These are phyloP conservation scores for Mustela lutreola DNA, from an alignment of 2,113 vertebrate species.

Conservation along the genomic window DNA sequence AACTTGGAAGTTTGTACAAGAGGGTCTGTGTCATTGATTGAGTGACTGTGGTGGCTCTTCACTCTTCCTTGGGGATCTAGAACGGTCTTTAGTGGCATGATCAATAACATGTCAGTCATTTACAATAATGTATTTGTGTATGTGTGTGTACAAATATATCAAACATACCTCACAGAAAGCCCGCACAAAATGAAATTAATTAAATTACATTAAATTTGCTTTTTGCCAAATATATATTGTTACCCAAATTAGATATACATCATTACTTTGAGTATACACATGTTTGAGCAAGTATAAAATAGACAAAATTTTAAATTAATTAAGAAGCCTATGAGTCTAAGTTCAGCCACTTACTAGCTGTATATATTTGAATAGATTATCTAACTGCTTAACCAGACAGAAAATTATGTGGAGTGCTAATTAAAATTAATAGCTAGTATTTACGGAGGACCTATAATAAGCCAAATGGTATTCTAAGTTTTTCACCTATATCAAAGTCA, in stretches of 20 bases:
- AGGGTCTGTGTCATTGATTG: not conserved
- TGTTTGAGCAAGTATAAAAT: slow-evolving; percentile 7
- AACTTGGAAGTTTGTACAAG: not conserved
- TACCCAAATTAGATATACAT: not conserved
- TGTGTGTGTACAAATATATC: not conserved
- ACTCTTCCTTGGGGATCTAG: not conserved
- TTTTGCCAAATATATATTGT: slow-evolving; percentile 16
- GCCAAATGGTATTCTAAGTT: not conserved
- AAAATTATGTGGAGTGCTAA: not conserved
- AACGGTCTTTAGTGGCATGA: not conserved
- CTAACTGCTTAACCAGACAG: not conserved
- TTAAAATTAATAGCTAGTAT: not conserved
- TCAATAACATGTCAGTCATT: not conserved
- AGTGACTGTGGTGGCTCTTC: not conserved
- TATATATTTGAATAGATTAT: slow-evolving; percentile 2
- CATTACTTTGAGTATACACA: not conserved
- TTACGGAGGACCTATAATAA: not conserved
- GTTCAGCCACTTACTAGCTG: not conserved
- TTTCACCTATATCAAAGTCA: not conserved
- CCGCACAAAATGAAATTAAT: not conserved
- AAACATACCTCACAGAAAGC: not conserved
- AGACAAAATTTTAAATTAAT: not conserved
- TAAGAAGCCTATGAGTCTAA: not conserved
- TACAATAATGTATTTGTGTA: not conserved
- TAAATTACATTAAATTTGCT: not conserved